Base-by-base conservation (phyloP, 2,888 invertebrate species). In the Chouioia cunea region DNA sequence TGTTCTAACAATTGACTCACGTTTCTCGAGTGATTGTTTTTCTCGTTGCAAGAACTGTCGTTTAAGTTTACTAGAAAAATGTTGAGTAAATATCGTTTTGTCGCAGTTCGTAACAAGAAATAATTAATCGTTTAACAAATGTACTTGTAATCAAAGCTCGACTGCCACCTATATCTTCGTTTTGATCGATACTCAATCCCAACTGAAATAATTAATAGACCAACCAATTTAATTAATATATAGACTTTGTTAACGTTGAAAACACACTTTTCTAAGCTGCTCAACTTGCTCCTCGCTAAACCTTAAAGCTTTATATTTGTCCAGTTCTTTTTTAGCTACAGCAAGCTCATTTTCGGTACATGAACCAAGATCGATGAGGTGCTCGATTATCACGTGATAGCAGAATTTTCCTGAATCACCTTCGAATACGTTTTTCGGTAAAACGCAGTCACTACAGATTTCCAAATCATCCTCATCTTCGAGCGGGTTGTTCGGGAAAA, bases 281-380 rank as follows among this genome's bases (percentile, higher is more conserved):
- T 75, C 68, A 58, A 76, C 44, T 67, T 83, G 83, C 50, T 81
- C 78, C 0, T 71, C 59, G 3, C 79, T 82, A 15, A 84, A 77
- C 59, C 76, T 65, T 4, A 83, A 75, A 6, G 75, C 69, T 67
- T 78, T 81, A 70, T 82, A 84, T 54, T 74, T 79, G 36, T 75
- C 70, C 14, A 84, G 71, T 58, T 83, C 81, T 12, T 58, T 74
- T 54, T 75, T 77, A 4, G 76, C 73, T 0, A 60, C 18, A 4
- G 65, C 73, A 4, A 84, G 74, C 71, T 84, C 79, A 15, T 75
- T 76, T 71, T 82, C 80, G 0, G 78, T 76, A 65, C 74, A 69
- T 0, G 78, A 73, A 46, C 79, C 80, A n/a, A 83, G 74, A 27
- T 71, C 73, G 60, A 82, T 78, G 23, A 81, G 77, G 58, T 77